phyloP scores from a whole-genome alignment of 2,888 invertebrate species.

The Eupithecia vulgata region DNA sequence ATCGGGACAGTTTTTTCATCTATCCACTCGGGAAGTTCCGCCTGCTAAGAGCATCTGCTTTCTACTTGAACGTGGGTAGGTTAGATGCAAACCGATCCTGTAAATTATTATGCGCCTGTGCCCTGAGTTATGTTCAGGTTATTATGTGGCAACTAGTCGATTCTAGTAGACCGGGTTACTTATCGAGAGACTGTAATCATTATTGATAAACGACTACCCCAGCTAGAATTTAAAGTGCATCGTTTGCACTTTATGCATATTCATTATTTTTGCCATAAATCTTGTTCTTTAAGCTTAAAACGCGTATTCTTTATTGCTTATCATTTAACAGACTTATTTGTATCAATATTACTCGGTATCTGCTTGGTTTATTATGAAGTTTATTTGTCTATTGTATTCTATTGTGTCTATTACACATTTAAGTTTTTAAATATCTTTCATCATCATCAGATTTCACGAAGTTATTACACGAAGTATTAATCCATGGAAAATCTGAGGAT shows the following conservation, averaged over 20 bases:
- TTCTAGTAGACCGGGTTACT: slow-evolving; percentile 45
- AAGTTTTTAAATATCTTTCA: neutral
- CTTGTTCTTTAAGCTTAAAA: neutral
- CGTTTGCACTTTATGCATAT: slow-evolving; percentile 23
- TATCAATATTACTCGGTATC: neutral
- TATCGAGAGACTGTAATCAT: slow-evolving; percentile 49
- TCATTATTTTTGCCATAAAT: slow-evolving; percentile 16
- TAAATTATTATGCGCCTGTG: slow-evolving; percentile 54
- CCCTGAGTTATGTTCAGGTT: slow-evolving; percentile 54
- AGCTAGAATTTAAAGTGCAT: slow-evolving; percentile 35
- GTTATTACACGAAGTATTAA: neutral
- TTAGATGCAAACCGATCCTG: slow-evolving; percentile 48
- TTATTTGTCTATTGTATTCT: neutral
- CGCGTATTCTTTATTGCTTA: neutral
- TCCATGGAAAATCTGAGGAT: neutral
- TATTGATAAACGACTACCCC: slow-evolving; percentile 50
- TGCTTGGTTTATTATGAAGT: neutral
- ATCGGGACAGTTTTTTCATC: neutral
- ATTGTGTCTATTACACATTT: too few relatives aligned
- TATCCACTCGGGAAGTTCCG: neutral
- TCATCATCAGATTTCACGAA: neutral
- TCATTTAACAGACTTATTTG: neutral
- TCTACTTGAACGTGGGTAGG: neutral
- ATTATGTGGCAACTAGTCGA: slow-evolving; percentile 50
- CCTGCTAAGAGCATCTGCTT: neutral